Evolutionary conservation across 2,797 vertebrate species (phyloP).

Genomic region (Halcyon chelicuti): DNA sequence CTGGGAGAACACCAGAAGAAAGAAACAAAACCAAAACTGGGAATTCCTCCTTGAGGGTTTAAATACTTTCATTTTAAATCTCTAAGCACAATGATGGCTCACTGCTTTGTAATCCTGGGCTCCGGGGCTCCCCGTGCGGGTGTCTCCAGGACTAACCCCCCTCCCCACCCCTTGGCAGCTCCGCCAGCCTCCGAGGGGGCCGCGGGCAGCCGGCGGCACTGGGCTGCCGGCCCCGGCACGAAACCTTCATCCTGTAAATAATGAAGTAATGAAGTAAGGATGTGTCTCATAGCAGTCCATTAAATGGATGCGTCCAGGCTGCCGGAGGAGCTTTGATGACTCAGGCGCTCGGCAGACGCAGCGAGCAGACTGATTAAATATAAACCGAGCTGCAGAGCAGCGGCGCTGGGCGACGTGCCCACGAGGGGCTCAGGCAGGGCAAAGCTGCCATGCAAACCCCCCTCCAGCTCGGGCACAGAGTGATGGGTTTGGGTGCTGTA

Average conservation of each 20-base stretch:
- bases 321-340: not conserved
- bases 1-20: not conserved
- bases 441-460: not conserved
- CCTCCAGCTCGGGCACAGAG: rapidly evolving
- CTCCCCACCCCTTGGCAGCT: not conserved
- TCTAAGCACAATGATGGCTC: not conserved
- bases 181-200: not conserved
- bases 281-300: not conserved
- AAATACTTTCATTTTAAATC: not conserved
- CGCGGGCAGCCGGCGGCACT: not conserved
- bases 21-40: not conserved
- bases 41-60: not conserved
- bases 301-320: not conserved
- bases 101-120: not conserved
- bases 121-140: not conserved
- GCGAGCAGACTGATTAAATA: not conserved
- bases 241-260: not conserved
- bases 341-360: not conserved
- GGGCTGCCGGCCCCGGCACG: not conserved
- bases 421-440: not conserved
- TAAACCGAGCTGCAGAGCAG: not conserved
- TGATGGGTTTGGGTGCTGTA: rapidly evolving
- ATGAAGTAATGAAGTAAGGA: not conserved
- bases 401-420: rapidly evolving
- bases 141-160: not conserved